Evolutionary conservation across 2,113 vertebrate species (phyloP), one percentile per base, ranked within the genome.

Genomic region (Formicarius rufipectus): DNA sequence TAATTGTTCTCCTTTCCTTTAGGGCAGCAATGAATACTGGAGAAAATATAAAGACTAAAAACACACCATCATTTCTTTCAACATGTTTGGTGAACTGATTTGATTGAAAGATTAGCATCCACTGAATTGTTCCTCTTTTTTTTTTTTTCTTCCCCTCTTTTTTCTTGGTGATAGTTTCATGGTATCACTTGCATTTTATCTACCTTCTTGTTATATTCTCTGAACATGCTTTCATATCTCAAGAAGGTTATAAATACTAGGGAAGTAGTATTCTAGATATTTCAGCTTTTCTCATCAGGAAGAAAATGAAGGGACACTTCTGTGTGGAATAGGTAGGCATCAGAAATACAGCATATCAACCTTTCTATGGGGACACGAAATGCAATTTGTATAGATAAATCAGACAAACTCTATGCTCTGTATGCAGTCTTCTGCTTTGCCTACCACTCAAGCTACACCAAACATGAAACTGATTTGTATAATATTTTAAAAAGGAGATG

Each of bases 161-260:
- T 67, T 49, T 76, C 49, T 62, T 42, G 20, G 9, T 71, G 28
- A n/a, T 66, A 67, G 30, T 82, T 96, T 60, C 27, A 39, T 81
- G 93, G 73, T 40, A 95, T 73, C 53, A 52, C 12, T 95, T 42
- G 24, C n/a, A 75, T 63, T 79, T 95, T 81, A 93, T 91, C 84
- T 90, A 50, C 4, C 17, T 68, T 85, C 91, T 80, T 78, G 71
- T 91, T 85, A 87, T 80, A 92, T 88, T 87, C 50, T 74, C 75
- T 93, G 49, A 90, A 87, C 14, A 84, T 50, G 5, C 35, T 94
- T 86, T 81, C 27, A 47, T 74, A 50, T 44, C 55, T 95, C 69
- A 84, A 67, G 60, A 80, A 87, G 28, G 12, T 3, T 52, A 78
- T 85, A 96, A 93, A 59, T 37, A 84, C 18, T 14, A 80, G 81